Evolutionary conservation across 2,797 vertebrate species (phyloP).

Genomic region (Neomorphus geoffroyi): DNA sequence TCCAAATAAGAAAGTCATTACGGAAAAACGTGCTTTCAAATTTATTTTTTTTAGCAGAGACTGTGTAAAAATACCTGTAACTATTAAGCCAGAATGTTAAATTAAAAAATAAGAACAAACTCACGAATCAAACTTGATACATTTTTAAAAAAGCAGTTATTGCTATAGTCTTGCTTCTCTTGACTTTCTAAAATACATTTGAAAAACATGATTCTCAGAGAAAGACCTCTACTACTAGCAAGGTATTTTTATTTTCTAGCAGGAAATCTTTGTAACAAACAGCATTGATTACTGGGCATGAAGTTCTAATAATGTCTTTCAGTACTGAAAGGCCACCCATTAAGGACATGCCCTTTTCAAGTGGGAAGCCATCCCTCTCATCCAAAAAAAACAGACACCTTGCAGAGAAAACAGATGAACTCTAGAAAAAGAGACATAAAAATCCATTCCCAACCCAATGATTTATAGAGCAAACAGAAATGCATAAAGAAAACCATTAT

Average conservation of each 20-base stretch:
- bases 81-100: neutral
- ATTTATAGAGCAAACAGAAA: slow-evolving; percentile 24
- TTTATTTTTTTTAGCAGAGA: neutral
- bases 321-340: neutral
- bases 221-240: neutral
- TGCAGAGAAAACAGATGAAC: slow-evolving; percentile 26
- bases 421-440: neutral
- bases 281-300: neutral
- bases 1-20: neutral
- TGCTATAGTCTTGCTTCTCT: neutral
- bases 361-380: neutral
- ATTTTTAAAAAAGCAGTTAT: neutral
- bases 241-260: neutral
- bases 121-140: neutral
- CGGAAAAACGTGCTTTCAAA: neutral
- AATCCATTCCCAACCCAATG: neutral
- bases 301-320: neutral
- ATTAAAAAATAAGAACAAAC: neutral
- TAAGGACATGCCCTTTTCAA: slow-evolving; percentile 20
- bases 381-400: neutral
- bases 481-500: neutral
- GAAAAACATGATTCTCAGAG: neutral
- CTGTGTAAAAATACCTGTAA: neutral
- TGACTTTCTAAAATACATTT: neutral
- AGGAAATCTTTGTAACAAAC: neutral